Evolutionary conservation across 2,797 vertebrate species (phyloP).

Genomic region (Pangasius larnaudii): DNA sequence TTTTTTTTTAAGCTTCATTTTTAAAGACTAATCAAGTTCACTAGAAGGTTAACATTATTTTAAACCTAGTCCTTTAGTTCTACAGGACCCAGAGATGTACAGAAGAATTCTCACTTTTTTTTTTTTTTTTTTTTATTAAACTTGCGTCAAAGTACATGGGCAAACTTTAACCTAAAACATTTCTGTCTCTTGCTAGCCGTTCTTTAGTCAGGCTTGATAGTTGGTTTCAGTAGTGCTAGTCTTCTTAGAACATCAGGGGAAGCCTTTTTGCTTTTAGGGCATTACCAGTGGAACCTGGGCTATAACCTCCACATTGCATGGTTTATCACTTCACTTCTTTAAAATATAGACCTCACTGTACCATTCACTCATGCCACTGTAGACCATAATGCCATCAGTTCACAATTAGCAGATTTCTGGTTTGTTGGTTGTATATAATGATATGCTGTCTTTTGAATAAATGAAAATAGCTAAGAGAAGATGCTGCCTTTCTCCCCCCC

Average conservation of each 20-base stretch:
- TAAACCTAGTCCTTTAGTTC: conserved; percentile 33
- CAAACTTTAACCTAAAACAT: not conserved
- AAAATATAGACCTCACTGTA: conserved; percentile 53
- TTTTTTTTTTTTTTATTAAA: not conserved
- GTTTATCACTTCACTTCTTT: conserved; percentile 42
- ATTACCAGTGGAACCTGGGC: conserved; percentile 4
- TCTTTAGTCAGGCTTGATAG: conserved; percentile 18
- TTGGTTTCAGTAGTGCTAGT: conserved; percentile 28
- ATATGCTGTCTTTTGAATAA: conserved; percentile 66
- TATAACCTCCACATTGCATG: conserved; percentile 29
- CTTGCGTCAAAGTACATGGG: not conserved
- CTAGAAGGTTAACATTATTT: conserved; percentile 36
- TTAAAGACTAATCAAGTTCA: conserved; percentile 33
- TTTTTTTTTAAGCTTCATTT: conserved; percentile 42
- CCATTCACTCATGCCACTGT: conserved; percentile 47
- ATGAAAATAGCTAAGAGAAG: conserved; percentile 63
- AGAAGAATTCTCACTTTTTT: not conserved
- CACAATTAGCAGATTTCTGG: conserved; percentile 58
- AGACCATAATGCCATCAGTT: conserved; percentile 47
- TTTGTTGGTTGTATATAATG: conserved; percentile 54
- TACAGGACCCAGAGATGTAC: conserved; percentile 26
- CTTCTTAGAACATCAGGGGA: conserved; percentile 23
- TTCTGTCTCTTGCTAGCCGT: conserved; percentile 31
- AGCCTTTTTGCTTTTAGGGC: not conserved
- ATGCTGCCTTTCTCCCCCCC: not conserved